Conservation (phyloP, 1,140 invertebrate species). For the Drosophila micromelanica region DNA sequence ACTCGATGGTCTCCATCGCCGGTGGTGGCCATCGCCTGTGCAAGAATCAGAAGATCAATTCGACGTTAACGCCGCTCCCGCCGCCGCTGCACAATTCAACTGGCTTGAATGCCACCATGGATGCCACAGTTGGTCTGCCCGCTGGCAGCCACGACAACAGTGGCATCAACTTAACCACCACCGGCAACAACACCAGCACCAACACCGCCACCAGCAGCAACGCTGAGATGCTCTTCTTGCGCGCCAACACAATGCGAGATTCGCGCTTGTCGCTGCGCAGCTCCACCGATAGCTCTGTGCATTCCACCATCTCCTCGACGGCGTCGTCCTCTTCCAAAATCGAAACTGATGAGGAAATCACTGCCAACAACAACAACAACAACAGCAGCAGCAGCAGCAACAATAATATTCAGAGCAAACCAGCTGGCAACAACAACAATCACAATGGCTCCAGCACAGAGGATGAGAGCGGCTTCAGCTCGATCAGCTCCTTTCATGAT, state of each 20-base stretch:
- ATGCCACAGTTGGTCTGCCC: constrained; percentile 18
- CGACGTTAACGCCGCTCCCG: constrained; percentile 51
- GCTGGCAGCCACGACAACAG: constrained; percentile 2
- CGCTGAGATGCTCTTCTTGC: constrained; percentile 77
- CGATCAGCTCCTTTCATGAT: constrained; percentile 92
- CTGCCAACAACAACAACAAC: constrained; percentile 20
- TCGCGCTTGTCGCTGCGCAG: constrained; percentile 79
- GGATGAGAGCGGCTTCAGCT: constrained; percentile 93
- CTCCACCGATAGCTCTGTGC: constrained; percentile 83
- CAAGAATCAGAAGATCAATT: constrained; percentile 57
- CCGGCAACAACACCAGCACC: constrained; percentile 4
- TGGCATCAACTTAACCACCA: not conserved
- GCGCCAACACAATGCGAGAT: constrained; percentile 75
- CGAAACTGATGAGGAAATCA: constrained; percentile 78
- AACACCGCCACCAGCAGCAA: constrained; percentile 29
- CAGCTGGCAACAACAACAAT: constrained; percentile 42
- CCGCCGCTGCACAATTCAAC: constrained; percentile 64
- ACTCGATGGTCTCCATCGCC: constrained; percentile 33
- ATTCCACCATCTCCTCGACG: constrained; percentile 83
- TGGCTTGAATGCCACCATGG: constrained; percentile 42
- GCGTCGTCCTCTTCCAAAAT: constrained; percentile 77
- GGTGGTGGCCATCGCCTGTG: constrained; percentile 49
- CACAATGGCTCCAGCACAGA: constrained; percentile 85
- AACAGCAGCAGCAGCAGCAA: constrained; percentile 26
- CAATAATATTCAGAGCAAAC: constrained; percentile 27